Evolutionary conservation across 2,797 vertebrate species (phyloP).

Genomic region (Argentina silus): DNA sequence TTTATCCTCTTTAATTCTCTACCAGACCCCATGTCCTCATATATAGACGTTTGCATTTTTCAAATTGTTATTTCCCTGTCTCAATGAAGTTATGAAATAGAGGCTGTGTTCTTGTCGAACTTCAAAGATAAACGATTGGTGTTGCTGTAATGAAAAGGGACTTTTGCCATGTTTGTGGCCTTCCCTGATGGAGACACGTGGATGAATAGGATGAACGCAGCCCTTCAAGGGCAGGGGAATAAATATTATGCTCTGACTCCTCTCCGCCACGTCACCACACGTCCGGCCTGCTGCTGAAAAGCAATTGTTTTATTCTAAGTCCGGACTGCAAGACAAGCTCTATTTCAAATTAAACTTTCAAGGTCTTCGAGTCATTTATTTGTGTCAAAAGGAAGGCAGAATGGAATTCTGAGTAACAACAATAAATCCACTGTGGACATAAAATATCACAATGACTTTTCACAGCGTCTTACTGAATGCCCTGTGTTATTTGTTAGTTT

Average conservation of each 20-base stretch:
- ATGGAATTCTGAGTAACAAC: constrained; percentile 72
- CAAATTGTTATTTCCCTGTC: constrained; percentile 34
- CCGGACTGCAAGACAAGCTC: constrained; percentile 73
- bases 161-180: constrained; percentile 66
- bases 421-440: constrained; percentile 77
- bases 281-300: constrained; percentile 66
- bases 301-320: constrained; percentile 80
- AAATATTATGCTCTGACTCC: constrained; percentile 75
- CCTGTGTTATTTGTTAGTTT: constrained; percentile 66
- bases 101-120: constrained; percentile 57
- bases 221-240: constrained; percentile 77
- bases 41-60: background rate
- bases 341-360: constrained; percentile 82
- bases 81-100: constrained; percentile 56
- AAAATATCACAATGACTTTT: constrained; percentile 77
- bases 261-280: constrained; percentile 55
- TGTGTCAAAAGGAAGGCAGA: constrained; percentile 71
- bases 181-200: constrained; percentile 68
- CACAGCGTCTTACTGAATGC: constrained; percentile 58
- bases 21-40: background rate
- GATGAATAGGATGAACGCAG: constrained; percentile 71
- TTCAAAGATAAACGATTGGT: constrained; percentile 69
- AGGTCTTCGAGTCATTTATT: constrained; percentile 81
- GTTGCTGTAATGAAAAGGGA: constrained; percentile 75
- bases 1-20: background rate